Evolutionary conservation across 2,888 invertebrate species (phyloP).

Genomic region (Melanotus villosus): DNA sequence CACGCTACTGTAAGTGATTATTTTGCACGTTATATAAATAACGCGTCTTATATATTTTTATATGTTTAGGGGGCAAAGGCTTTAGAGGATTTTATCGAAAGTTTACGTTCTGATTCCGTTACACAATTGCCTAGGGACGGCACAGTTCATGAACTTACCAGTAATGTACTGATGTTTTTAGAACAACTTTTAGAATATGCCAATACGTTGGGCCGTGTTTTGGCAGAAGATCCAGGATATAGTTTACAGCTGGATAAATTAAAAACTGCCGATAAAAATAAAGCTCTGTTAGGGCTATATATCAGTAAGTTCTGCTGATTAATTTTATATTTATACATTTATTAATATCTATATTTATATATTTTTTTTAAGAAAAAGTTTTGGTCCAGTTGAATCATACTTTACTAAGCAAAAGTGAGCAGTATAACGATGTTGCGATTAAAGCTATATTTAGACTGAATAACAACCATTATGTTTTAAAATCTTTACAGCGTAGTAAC

Average conservation of each 20-base stretch:
- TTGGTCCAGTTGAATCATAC: constrained; percentile 92
- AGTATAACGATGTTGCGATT: constrained; percentile 88
- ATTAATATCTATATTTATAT: not conserved
- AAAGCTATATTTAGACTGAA: constrained; percentile 93
- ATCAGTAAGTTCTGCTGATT: constrained; percentile 79
- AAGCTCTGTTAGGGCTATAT: constrained; percentile 82
- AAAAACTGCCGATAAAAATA: constrained; percentile 72
- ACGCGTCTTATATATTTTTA: too few species aligned
- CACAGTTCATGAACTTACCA: constrained; percentile 96
- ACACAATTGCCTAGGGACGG: constrained; percentile 95
- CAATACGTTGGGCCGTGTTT: constrained; percentile 81
- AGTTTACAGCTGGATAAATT: constrained; percentile 70
- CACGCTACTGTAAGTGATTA: constrained; percentile 78
- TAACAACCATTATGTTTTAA: constrained; percentile 95
- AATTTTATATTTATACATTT: constrained; percentile 6
- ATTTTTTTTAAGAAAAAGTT: constrained; percentile 79
- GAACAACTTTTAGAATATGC: constrained; percentile 87
- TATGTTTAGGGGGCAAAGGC: constrained; percentile 84
- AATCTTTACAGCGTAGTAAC: constrained; percentile 88
- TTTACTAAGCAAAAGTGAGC: constrained; percentile 91
- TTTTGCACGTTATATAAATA: too few species aligned
- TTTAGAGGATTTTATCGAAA: constrained; percentile 94
- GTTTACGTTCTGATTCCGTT: constrained; percentile 82
- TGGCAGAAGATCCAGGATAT: constrained; percentile 74
- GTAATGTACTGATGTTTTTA: constrained; percentile 92